Conservation (phyloP, 2,113 vertebrate species). For the Pseudopodoces humilis region DNA sequence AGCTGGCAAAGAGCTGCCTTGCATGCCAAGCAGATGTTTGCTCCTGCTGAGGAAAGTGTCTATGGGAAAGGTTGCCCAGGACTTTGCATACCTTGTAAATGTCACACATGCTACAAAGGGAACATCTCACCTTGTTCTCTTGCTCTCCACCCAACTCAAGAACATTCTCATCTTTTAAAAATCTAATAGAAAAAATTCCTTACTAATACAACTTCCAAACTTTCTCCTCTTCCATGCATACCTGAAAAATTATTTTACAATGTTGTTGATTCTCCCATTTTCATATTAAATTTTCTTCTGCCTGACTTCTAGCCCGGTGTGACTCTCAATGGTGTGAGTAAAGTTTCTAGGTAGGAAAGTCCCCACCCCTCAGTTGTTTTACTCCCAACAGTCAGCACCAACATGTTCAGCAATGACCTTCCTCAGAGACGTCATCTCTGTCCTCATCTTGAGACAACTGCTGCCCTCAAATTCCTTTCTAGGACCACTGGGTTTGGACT, state of each 20-base stretch:
- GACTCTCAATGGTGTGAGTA: not conserved
- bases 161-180: not conserved
- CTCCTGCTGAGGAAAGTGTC: not conserved
- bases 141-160: not conserved
- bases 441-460: not conserved
- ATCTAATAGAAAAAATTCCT: not conserved
- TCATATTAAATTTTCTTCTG: not conserved
- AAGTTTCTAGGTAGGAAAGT: not conserved
- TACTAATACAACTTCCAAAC: not conserved
- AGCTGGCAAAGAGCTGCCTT: not conserved
- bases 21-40: fast-evolving
- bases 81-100: not conserved
- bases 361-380: not conserved
- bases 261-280: not conserved
- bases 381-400: not conserved
- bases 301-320: not conserved
- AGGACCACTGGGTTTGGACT: not conserved
- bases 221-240: not conserved
- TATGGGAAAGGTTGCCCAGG: not conserved
- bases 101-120: not conserved
- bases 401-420: not conserved
- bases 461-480: not conserved
- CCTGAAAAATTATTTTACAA: not conserved
- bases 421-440: not conserved
- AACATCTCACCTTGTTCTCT: not conserved